Conservation (phyloP, 2,797 vertebrate species). For the Bradypodion pumilum region DNA sequence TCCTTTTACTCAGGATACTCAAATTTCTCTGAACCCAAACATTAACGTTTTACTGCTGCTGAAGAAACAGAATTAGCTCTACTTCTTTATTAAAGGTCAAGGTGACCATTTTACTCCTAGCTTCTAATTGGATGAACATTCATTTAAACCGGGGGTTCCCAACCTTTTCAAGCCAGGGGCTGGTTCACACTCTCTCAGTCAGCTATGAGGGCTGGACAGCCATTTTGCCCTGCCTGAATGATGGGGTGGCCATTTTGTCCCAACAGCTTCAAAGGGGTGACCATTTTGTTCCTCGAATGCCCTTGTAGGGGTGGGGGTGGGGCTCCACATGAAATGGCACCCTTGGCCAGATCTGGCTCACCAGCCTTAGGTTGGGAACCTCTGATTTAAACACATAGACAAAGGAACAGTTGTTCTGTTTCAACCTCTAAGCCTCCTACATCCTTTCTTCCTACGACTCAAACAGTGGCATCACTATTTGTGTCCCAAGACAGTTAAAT, state of each 20-base stretch:
- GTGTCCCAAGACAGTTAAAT: slow-evolving; percentile 17
- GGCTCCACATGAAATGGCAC: too few species aligned
- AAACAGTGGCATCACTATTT: slow-evolving; percentile 22
- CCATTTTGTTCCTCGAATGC: too few species aligned
- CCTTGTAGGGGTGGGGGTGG: too few species aligned
- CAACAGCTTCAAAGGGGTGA: too few species aligned
- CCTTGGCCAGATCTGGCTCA: too few species aligned
- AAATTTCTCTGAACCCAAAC: slow-evolving; percentile 22
- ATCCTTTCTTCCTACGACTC: slow-evolving; percentile 20
- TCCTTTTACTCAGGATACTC: slow-evolving; percentile 15
- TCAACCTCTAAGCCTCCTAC: slow-evolving; percentile 10
- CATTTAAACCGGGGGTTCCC: too few species aligned
- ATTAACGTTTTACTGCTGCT: slow-evolving; percentile 27
- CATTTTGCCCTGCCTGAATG: too few species aligned
- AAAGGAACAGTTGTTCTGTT: neutral
- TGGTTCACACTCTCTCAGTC: too few species aligned
- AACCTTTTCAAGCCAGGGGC: too few species aligned
- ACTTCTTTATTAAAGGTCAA: slow-evolving; percentile 34
- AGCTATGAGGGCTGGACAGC: too few species aligned
- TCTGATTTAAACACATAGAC: neutral
- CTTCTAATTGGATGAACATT: neutral
- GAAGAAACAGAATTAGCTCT: slow-evolving; percentile 1
- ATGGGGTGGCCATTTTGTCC: too few species aligned
- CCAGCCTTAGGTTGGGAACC: too few species aligned
- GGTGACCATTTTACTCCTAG: neutral